A percentile compares a stretch with the other conserved stretches of the same genome.
phyloP scores from a whole-genome alignment of 1,140 invertebrate genomes.

The Polyergus mexicanus region DNA sequence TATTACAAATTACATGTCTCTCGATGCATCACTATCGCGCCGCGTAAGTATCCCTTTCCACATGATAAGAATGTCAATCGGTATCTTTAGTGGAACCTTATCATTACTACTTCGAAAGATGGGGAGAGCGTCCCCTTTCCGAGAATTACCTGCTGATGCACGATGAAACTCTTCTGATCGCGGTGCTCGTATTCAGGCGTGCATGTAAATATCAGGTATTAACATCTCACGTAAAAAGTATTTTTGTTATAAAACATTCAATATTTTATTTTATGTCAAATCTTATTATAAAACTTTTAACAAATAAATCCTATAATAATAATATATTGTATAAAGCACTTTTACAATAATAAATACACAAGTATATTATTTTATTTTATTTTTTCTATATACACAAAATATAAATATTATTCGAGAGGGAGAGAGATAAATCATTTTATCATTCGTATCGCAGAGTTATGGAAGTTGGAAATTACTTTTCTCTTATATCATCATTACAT shows the following conservation, averaged over 20 bases:
- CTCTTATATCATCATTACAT: neutral
- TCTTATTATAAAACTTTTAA: neutral
- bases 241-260: neutral
- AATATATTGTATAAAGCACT: too few relatives aligned
- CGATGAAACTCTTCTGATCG: constrained; percentile 51
- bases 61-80: constrained; percentile 67
- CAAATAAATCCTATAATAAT: neutral
- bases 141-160: constrained; percentile 66
- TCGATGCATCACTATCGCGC: neutral
- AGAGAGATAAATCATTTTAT: neutral
- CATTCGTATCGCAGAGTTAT: neutral
- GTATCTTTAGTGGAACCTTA: constrained; percentile 66
- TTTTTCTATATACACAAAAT: too few relatives aligned
- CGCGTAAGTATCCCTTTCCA: constrained; percentile 46
- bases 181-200: neutral
- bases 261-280: neutral
- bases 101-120: constrained; percentile 60
- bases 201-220: neutral
- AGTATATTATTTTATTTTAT: too few relatives aligned
- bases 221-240: constrained; percentile 3
- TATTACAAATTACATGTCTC: constrained; percentile 37
- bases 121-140: constrained; percentile 33
- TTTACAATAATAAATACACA: neutral
- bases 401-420: too few relatives aligned
- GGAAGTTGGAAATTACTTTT: too few relatives aligned